Base-by-base conservation (phyloP, 1,140 invertebrate genomes). In the Drepana arcuata region DNA sequence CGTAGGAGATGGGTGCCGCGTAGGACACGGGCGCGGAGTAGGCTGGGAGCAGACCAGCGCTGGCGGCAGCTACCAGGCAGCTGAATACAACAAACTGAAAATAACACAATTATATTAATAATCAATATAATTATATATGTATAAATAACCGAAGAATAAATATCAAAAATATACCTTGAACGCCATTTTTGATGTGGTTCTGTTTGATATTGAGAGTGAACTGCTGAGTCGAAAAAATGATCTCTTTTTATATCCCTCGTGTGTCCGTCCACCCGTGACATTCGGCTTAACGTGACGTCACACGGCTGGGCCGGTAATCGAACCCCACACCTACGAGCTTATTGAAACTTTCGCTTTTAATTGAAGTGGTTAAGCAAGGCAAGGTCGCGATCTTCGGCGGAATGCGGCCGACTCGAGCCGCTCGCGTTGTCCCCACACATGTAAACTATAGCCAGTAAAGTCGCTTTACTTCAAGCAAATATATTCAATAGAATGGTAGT, bases 271-370 rank as follows among this genome's bases (percentile, higher is more conserved):
- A 44, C 43, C 42, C 41, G 39, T 50, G 45, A 48, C 47, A 42
- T 55, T 48, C 45, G 21, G 27, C 35, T 36, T 45, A 39, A 26
- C 23, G 43, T 64, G 48, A 72, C 51, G 52, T 65, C 58, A 60
- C 25, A 26, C 16, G 27, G 27, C 36, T 33, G 50, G 42, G 38
- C 49, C 35, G 46, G 48, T 57, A 61, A 61, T 48, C 44, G 56
- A 56, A 49, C 30, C 48, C 40, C 47, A 34, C 46, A 41, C 28
- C 27, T 42, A 49, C 27, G 42, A 70, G 56, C 48, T 55, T 63
- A 53, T 66, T 47, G 40, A 41, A 42, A 64, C 70, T 71, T 70
- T 70, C 63, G 50, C 56, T 71, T 69, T 69, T 53, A 63, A 69
- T 60, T 55, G 41, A 50, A 36, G 32, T 21, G 24, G 29, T 26